Percentiles rank a stretch among this genome's conserved stretches.
These are phyloP conservation scores for Sebastes kiyomatsui DNA, from an alignment of 2,797 vertebrate species.

Conservation along the genomic window DNA sequence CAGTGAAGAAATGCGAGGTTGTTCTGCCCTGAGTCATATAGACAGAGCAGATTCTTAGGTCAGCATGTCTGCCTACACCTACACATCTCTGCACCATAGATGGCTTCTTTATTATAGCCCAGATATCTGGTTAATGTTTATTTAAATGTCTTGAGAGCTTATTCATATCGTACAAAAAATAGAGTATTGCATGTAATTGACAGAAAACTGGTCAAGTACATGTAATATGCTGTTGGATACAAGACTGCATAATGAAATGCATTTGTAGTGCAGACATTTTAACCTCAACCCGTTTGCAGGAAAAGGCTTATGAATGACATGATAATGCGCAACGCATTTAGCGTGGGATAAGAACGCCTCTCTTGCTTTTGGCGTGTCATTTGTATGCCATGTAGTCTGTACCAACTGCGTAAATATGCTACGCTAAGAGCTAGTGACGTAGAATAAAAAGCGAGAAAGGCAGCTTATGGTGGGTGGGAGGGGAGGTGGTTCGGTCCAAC, in stretches of 20 bases:
- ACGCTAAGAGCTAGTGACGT: too few relatives aligned
- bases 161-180: neutral
- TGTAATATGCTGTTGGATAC: neutral
- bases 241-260: neutral
- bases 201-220: neutral
- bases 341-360: too few relatives aligned
- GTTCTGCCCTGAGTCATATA: slow-evolving; percentile 35
- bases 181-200: neutral
- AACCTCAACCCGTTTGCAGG: too few relatives aligned
- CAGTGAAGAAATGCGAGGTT: slow-evolving; percentile 23
- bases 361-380: too few relatives aligned
- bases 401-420: too few relatives aligned
- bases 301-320: too few relatives aligned
- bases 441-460: too few relatives aligned
- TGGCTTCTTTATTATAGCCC: neutral
- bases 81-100: neutral
- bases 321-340: too few relatives aligned
- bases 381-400: too few relatives aligned
- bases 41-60: slow-evolving; percentile 14
- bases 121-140: neutral
- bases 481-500: too few relatives aligned
- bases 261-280: neutral
- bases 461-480: too few relatives aligned
- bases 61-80: neutral
- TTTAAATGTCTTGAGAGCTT: neutral